Evolutionary conservation across 2,113 vertebrate species (phyloP).

Genomic region (Gymnogyps californianus): DNA sequence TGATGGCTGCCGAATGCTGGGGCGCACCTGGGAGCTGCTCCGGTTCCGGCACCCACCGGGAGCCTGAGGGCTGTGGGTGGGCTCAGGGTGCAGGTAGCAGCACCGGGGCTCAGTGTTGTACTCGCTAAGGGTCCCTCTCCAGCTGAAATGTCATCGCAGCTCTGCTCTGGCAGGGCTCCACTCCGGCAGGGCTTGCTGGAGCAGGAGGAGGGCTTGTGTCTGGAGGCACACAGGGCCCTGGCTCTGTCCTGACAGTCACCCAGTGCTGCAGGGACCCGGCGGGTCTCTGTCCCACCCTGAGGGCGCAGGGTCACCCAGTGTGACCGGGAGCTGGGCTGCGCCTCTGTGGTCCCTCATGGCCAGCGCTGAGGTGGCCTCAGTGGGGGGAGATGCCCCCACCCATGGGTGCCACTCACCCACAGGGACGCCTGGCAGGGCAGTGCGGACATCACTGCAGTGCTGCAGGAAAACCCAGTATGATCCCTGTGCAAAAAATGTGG

Average conservation of each 20-base stretch:
- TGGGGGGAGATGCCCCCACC: not conserved
- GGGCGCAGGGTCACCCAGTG: not conserved
- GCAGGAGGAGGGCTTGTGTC: not conserved
- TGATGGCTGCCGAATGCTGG: accelerated
- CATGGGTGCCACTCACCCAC: accelerated
- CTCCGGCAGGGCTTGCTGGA: accelerated
- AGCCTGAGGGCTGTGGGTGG: not conserved
- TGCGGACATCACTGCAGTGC: accelerated
- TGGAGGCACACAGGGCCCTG: not conserved
- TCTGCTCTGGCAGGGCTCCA: accelerated
- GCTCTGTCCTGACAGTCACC: not conserved
- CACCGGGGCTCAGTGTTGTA: not conserved
- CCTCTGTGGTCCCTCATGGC: accelerated
- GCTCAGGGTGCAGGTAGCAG: not conserved
- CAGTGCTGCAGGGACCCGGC: accelerated
- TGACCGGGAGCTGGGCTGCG: not conserved
- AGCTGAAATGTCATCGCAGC: not conserved
- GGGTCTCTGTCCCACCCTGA: not conserved
- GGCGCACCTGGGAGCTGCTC: not conserved
- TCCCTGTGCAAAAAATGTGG: accelerated
- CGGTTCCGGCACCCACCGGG: accelerated
- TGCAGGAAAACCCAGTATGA: not conserved
- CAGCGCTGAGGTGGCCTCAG: not conserved
- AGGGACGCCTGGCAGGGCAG: not conserved
- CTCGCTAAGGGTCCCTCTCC: not conserved